Evolutionary conservation across 2,113 vertebrate genomes (phyloP).

Genomic region (Morone saxatilis): DNA sequence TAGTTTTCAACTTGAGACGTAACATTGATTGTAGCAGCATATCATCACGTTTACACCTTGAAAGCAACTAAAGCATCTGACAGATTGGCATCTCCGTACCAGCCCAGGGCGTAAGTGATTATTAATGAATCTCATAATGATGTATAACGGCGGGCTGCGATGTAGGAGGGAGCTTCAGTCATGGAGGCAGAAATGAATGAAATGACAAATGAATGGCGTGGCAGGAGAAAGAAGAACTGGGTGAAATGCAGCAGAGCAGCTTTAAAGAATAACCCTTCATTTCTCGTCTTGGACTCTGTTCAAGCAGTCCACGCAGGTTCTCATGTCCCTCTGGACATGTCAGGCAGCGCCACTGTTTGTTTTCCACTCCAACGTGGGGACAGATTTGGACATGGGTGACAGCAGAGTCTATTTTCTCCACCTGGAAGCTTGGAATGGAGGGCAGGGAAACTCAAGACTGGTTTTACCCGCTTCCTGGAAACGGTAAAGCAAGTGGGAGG

Average conservation of each 20-base stretch:
- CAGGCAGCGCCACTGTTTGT: slow-evolving; percentile 76
- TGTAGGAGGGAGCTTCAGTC: slow-evolving; percentile 12
- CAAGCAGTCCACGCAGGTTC: slow-evolving; percentile 52
- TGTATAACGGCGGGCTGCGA: slow-evolving; percentile 8
- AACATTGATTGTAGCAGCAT: background rate
- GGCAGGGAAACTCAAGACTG: slow-evolving; percentile 82
- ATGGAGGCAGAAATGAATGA: slow-evolving; percentile 15
- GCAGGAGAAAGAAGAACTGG: background rate
- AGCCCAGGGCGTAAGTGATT: background rate
- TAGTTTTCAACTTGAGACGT: slow-evolving; percentile 11
- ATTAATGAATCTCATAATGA: slow-evolving; percentile 27
- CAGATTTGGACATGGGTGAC: slow-evolving; percentile 78
- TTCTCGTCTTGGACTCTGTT: slow-evolving; percentile 44
- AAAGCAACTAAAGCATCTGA: slow-evolving; percentile 29
- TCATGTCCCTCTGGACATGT: slow-evolving; percentile 47
- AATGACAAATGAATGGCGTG: slow-evolving; percentile 25
- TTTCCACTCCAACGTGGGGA: slow-evolving; percentile 75
- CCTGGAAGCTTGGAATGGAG: slow-evolving; percentile 74
- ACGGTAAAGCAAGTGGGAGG: slow-evolving; percentile 73
- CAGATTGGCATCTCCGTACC: background rate
- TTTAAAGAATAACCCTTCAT: slow-evolving; percentile 31
- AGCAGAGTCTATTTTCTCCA: slow-evolving; percentile 84
- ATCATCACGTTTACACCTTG: background rate
- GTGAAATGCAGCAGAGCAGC: slow-evolving; percentile 16
- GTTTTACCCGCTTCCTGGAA: slow-evolving; percentile 82